These are phyloP conservation scores for Himalopsyche tibetana DNA, from an alignment of 2,888 invertebrate genomes.

Conservation along the genomic window DNA sequence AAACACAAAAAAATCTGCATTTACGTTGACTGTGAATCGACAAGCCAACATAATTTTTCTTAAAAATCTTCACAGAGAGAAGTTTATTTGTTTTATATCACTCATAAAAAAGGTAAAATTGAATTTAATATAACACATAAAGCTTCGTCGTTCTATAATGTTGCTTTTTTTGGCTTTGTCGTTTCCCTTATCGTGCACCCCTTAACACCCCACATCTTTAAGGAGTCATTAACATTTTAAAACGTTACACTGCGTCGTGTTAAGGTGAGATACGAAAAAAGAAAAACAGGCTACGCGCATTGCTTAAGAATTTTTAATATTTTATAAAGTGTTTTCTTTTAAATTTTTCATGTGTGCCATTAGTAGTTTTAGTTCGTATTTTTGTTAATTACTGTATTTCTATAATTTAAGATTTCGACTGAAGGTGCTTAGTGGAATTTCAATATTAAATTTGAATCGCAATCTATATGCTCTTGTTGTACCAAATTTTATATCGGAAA, in stretches of 20 bases:
- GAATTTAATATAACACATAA: conserved; percentile 26
- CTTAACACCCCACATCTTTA: not conserved
- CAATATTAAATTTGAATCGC: too few species aligned
- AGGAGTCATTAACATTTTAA: conserved; percentile 26
- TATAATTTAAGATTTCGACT: too few species aligned
- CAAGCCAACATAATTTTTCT: not conserved
- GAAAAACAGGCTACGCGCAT: not conserved
- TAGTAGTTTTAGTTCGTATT: too few species aligned
- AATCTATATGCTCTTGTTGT: too few species aligned
- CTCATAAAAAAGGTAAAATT: conserved; percentile 10
- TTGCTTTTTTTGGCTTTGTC: conserved; percentile 4
- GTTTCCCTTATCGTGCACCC: not conserved
- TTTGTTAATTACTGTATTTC: too few species aligned
- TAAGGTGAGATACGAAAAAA: conserved; percentile 24
- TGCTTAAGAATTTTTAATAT: not conserved
- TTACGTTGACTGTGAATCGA: too few species aligned
- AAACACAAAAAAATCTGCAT: too few species aligned
- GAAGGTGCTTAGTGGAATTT: too few species aligned
- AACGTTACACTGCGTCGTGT: not conserved
- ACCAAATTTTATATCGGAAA: too few species aligned
- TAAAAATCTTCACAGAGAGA: not conserved
- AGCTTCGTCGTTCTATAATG: not conserved
- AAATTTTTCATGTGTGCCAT: too few species aligned
- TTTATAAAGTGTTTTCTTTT: not conserved
- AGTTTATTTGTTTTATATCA: conserved; percentile 34